A percentile compares a stretch with the other conserved stretches of the same genome.
phyloP scores from a whole-genome alignment of 2,888 invertebrate genomes.

The Lepetodrilus schrolli region DNA sequence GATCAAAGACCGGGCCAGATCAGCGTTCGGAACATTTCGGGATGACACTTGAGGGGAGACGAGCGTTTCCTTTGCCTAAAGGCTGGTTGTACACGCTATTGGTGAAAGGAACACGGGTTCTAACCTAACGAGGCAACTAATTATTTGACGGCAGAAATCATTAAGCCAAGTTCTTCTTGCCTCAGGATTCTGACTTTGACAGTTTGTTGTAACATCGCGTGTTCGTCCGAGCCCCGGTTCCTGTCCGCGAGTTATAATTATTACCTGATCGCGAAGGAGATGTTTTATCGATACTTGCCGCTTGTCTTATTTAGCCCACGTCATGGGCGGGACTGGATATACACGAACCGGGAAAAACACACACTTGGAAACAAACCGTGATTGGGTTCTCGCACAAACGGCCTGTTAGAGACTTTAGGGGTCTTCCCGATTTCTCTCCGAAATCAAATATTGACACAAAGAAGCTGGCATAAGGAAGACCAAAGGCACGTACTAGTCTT shows the following conservation, averaged over 20 bases:
- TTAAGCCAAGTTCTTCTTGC: conserved; percentile 15
- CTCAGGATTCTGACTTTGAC: no score
- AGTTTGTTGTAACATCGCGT: no score
- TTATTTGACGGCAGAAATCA: conserved; percentile 26
- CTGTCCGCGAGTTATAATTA: conserved; percentile 22
- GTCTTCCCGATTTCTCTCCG: background rate
- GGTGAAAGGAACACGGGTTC: background rate
- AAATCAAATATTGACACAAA: conserved; percentile 24
- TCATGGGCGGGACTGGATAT: conserved; percentile 3
- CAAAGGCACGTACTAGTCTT: conserved; percentile 14
- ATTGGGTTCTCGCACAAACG: conserved; percentile 8
- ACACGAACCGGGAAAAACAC: conserved; percentile 12
- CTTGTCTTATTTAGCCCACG: background rate
- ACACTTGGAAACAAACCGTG: conserved; percentile 22
- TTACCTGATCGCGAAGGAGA: background rate
- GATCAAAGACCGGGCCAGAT: background rate
- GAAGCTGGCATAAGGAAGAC: background rate
- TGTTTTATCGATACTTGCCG: background rate
- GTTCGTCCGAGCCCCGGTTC: background rate
- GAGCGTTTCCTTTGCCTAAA: background rate
- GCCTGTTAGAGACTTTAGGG: conserved; percentile 13
- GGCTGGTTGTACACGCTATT: no score
- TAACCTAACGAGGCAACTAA: conserved; percentile 25
- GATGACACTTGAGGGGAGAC: no score
- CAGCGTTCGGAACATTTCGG: no score